Conservation (phyloP, 2,888 invertebrate species). For the Eupithecia subfuscata region DNA sequence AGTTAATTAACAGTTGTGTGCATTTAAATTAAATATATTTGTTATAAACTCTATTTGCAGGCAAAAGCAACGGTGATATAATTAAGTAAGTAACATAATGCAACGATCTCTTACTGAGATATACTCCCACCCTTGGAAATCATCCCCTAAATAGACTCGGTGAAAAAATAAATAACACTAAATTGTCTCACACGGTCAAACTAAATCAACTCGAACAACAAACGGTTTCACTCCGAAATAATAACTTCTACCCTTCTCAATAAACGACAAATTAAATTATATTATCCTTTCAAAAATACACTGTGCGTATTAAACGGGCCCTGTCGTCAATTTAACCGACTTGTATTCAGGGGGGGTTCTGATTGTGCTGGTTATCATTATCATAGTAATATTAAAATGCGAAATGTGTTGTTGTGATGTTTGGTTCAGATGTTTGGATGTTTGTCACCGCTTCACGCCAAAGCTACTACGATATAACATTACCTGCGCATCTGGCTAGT, state of each 20-base stretch:
- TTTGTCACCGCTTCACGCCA: no score
- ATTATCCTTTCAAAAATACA: neutral
- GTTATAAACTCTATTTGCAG: no score
- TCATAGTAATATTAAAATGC: no score
- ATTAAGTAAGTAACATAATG: neutral
- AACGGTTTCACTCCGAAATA: neutral
- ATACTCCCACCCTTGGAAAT: neutral
- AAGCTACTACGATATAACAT: no score
- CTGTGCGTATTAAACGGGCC: neutral
- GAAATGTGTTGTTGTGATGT: no score
- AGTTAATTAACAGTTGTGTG: no score
- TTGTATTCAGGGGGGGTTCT: neutral
- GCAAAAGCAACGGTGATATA: neutral
- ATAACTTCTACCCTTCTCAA: neutral
- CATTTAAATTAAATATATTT: no score
- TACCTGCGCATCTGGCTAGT: no score
- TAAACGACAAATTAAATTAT: constrained; percentile 2
- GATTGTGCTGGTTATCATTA: neutral
- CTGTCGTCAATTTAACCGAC: neutral
- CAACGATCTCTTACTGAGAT: neutral
- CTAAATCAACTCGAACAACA: neutral
- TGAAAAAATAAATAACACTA: neutral
- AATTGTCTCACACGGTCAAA: neutral
- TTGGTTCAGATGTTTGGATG: no score
- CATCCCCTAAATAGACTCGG: neutral